These are phyloP conservation scores for Cetonia aurata DNA, from an alignment of 2,888 invertebrate genomes.

Conservation along the genomic window DNA sequence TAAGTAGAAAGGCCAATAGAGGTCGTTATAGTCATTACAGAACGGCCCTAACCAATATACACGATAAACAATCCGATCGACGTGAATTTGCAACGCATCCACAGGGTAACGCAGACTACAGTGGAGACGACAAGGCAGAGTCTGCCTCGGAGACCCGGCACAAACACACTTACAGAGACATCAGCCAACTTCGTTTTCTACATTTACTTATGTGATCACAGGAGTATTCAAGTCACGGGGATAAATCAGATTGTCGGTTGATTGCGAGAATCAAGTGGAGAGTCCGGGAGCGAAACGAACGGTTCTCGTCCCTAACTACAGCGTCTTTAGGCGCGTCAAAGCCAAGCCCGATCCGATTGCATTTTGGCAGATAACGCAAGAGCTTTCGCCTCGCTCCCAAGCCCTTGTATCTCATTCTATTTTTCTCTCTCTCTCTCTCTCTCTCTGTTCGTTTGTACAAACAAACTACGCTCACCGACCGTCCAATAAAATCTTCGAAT, in stretches of 20 bases:
- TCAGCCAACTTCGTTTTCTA: constrained; percentile 60
- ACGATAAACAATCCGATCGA: too few species aligned
- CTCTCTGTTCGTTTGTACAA: constrained; percentile 20
- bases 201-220: constrained; percentile 59
- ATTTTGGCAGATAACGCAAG: constrained; percentile 50
- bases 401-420: too few species aligned
- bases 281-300: constrained; percentile 47
- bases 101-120: too few species aligned
- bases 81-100: too few species aligned
- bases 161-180: constrained; percentile 21
- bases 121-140: too few species aligned
- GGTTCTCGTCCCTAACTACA: constrained; percentile 49
- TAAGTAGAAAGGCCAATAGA: too few species aligned
- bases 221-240: constrained; percentile 60
- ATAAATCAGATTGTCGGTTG: constrained; percentile 61
- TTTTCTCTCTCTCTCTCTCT: neutral
- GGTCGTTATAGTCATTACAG: too few species aligned
- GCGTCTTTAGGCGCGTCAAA: constrained; percentile 50
- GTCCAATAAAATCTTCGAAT: constrained; percentile 44
- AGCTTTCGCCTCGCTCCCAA: constrained; percentile 34
- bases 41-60: too few species aligned
- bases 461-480: constrained; percentile 30
- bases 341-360: constrained; percentile 50
- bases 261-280: constrained; percentile 61
- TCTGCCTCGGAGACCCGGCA: too few species aligned